Evolutionary conservation across 2,888 invertebrate species (phyloP).

Genomic region (Pheosia gnoma): DNA sequence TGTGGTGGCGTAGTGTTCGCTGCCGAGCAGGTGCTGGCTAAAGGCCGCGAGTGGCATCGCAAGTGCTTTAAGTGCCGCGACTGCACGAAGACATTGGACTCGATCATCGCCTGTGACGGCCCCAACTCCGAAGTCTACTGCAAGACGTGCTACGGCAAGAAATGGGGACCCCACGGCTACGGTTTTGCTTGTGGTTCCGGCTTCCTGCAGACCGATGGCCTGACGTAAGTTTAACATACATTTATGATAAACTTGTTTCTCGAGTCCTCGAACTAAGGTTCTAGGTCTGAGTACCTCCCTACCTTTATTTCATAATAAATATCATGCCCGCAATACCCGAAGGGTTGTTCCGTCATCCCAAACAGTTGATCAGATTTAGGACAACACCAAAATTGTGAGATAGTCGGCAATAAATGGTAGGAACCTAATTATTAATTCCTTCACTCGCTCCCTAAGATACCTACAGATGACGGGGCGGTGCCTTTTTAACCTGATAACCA

Average conservation of each 20-base stretch:
- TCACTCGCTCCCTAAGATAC: too few relatives aligned
- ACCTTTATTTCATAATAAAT: not conserved
- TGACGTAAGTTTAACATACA: constrained; percentile 85
- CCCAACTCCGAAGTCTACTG: constrained; percentile 97
- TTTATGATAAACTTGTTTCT: not conserved
- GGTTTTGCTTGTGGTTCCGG: constrained; percentile 98
- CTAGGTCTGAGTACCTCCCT: not conserved
- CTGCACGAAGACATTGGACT: constrained; percentile 97
- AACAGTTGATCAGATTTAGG: too few relatives aligned
- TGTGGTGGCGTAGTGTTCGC: constrained; percentile 96
- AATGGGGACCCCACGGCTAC: constrained; percentile 98
- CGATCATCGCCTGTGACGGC: constrained; percentile 97
- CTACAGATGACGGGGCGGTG: too few relatives aligned
- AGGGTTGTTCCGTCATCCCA: too few relatives aligned
- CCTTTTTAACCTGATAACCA: too few relatives aligned
- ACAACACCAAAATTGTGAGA: too few relatives aligned
- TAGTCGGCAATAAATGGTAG: too few relatives aligned
- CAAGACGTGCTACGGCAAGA: constrained; percentile 98
- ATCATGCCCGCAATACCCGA: too few relatives aligned
- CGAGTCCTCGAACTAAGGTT: not conserved
- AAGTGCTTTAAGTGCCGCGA: constrained; percentile 97
- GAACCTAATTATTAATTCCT: too few relatives aligned
- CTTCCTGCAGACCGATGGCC: constrained; percentile 95
- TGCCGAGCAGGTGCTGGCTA: constrained; percentile 96
- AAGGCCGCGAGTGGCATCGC: constrained; percentile 95